Evolutionary conservation across 64 coral and sea anemone genomes (phyloP).

Genomic region (Pachyseris speciosa): DNA sequence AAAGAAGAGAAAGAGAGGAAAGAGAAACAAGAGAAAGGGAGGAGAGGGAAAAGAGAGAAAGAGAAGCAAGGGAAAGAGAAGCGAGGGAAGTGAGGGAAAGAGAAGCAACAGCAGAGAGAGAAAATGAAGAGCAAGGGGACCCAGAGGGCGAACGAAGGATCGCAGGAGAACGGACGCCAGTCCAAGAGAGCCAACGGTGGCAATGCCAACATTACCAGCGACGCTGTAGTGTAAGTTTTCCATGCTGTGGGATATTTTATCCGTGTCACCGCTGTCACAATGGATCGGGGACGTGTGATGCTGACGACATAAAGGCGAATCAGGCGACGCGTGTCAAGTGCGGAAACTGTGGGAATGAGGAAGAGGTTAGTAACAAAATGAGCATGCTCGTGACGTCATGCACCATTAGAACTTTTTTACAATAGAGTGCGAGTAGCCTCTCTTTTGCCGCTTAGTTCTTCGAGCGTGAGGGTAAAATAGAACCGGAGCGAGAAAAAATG

Average conservation of each 20-base stretch:
- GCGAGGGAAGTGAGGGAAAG: neutral
- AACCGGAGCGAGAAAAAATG: too few relatives aligned
- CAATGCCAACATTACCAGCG: conserved; percentile 69
- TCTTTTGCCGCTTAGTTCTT: too few relatives aligned
- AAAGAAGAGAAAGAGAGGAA: neutral
- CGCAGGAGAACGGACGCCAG: neutral
- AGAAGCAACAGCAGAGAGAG: too few relatives aligned
- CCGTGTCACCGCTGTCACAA: conserved; percentile 87
- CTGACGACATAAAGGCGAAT: conserved; percentile 17
- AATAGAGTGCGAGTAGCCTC: too few relatives aligned
- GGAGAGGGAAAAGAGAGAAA: neutral
- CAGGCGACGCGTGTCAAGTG: conserved; percentile 58
- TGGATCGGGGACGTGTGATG: neutral
- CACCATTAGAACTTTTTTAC: too few relatives aligned
- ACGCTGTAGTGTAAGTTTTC: conserved; percentile 45
- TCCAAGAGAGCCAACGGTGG: conserved; percentile 1
- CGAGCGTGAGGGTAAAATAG: too few relatives aligned
- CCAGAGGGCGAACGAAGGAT: neutral
- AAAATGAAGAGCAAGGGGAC: neutral
- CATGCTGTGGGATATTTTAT: conserved; percentile 69
- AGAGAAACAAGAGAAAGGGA: neutral
- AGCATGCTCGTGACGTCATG: neutral
- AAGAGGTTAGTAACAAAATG: conserved; percentile 23
- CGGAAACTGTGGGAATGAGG: neutral
- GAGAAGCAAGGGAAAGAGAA: neutral